Base-by-base conservation (phyloP, 2,888 invertebrate genomes). In the Cantharis nigra region DNA sequence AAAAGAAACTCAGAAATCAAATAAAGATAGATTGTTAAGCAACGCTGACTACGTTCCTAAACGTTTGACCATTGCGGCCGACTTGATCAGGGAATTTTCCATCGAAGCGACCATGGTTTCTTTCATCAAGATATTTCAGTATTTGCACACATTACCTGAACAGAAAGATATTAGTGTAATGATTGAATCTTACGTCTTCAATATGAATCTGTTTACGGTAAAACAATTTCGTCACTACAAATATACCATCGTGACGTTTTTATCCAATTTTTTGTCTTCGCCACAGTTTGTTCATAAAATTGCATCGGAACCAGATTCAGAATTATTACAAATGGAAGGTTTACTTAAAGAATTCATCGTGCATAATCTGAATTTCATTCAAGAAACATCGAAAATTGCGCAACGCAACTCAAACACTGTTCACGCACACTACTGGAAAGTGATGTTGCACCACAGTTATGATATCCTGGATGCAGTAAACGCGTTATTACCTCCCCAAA, bases 221-320 rank as follows among this genome's bases (percentile, higher is more conserved):
- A 94, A 95, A 84, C 95, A 97, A 82, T 89, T 97, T 72, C 91
- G 96, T 2, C 96, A 97, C 86, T 97, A 94, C 86, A 97, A 95
- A 88, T 97, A 96, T 84, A 91, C 93, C 0, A 89, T 94, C 23
- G 89, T 97, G 16, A 94, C 94, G 26, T 95, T 96, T 82, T 90
- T 96, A 71, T 92, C 93, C 9, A 91, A 90, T 16, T 90, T 96
- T 63, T 89, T 96, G 71, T 92, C 94, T 1, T 92, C 93, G 0
- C 89, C 92, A 0, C 90, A 92, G 78, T 94, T 96, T 82, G 91
- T 96, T 1, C 92, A 92, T 69, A 91, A 93, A 86, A 91, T 92
- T 13, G 92, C 92, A 0, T 86, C 89, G 73, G 88, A 93, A 0
- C 86, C 87, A 1, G 87, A 91, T 10, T 85, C 90, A 0, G 88